Evolutionary conservation across 2,888 invertebrate genomes (phyloP).

Genomic region (Diplolepis rosae): DNA sequence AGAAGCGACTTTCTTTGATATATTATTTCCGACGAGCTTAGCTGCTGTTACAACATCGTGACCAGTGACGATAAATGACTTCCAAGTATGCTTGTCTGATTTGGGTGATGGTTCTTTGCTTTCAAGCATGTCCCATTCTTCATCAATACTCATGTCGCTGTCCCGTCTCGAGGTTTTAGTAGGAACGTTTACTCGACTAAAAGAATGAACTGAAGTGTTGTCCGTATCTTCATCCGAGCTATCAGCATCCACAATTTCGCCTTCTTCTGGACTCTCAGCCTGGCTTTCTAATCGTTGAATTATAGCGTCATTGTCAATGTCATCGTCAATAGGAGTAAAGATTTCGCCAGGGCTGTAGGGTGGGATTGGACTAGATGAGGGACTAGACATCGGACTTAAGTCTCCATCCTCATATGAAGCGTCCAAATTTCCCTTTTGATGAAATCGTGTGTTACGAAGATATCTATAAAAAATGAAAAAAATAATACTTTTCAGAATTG

Average conservation of each 20-base stretch:
- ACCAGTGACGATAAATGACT: conserved; percentile 37
- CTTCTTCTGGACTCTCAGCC: conserved; percentile 59
- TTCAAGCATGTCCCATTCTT: conserved; percentile 59
- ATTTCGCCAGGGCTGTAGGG: neutral
- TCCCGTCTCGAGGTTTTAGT: neutral
- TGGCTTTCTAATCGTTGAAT: conserved; percentile 38
- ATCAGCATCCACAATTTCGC: conserved; percentile 50
- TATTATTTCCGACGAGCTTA: conserved; percentile 48
- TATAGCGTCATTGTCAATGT: conserved; percentile 6
- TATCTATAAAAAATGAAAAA: neutral
- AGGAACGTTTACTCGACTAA: neutral
- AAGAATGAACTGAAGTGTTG: conserved; percentile 50
- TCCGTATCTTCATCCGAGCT: conserved; percentile 61
- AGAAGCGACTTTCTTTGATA: conserved; percentile 42
- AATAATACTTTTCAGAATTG: neutral
- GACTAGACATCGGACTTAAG: conserved; percentile 17
- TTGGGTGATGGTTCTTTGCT: conserved; percentile 37
- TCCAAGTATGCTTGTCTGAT: conserved; percentile 37
- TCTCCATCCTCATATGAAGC: neutral
- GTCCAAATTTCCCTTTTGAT: conserved; percentile 22
- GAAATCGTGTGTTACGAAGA: neutral
- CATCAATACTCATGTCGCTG: conserved; percentile 38
- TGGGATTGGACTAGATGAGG: conserved; percentile 7
- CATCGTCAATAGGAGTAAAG: neutral
- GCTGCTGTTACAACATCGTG: conserved; percentile 47